These are phyloP conservation scores for Athene cunicularia DNA, from an alignment of 2,113 vertebrate species.

Conservation along the genomic window DNA sequence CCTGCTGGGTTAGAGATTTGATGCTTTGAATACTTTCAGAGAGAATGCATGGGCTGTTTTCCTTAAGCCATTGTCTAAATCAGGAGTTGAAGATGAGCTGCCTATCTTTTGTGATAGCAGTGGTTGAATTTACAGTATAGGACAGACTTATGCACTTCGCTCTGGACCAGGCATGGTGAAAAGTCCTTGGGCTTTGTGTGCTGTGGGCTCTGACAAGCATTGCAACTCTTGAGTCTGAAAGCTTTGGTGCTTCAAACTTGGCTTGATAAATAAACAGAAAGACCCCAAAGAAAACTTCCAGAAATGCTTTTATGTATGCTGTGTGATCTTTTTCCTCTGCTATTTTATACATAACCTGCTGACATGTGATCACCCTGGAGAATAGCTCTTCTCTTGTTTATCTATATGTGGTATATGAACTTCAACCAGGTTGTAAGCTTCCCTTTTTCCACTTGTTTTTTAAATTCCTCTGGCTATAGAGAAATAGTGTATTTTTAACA, in stretches of 20 bases:
- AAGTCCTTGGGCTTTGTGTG: background rate
- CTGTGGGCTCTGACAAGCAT: background rate
- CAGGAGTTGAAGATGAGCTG: background rate
- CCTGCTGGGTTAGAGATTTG: background rate
- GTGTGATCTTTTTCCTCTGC: background rate
- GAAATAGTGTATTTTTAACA: background rate
- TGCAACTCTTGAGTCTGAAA: background rate
- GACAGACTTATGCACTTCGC: rapidly evolving
- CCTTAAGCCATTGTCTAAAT: background rate
- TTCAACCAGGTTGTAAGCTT: background rate
- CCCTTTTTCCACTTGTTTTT: background rate
- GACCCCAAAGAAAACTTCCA: background rate
- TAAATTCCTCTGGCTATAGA: background rate
- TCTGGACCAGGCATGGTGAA: background rate
- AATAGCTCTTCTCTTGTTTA: background rate
- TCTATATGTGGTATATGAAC: background rate
- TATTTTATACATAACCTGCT: background rate
- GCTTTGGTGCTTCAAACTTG: background rate
- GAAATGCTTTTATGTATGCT: background rate
- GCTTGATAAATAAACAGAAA: background rate
- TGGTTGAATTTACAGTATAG: background rate
- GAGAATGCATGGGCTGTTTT: background rate
- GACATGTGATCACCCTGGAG: background rate
- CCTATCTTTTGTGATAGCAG: background rate
- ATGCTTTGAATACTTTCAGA: background rate